Base-by-base conservation (phyloP, 2,888 invertebrate species). In the Scelioninae gen. 1 region DNA sequence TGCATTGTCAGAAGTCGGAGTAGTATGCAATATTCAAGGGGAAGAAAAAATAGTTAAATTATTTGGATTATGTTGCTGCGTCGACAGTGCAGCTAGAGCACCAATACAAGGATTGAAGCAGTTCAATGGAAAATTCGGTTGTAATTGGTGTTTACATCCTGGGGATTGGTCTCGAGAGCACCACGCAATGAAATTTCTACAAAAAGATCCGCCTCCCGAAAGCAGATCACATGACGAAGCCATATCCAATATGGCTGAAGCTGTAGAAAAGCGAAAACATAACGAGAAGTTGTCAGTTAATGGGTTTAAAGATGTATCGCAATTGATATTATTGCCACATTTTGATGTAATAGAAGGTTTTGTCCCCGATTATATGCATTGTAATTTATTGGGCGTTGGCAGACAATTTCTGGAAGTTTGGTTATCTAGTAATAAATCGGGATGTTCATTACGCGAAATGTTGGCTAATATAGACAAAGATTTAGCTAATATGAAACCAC, bases 281-380 rank as follows among this genome's bases (percentile, higher is more conserved):
- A 32, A 58, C 31, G 16, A 49, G 5, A 80, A 63, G 38, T 11
- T 49, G 40, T 56, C 66, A 16, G 43, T 66, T 0, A 7, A 38
- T 7, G 66, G 76, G 5, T 76, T 76, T 29, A 56, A 66, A 29
- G 11, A 76, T 74, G 60, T 43, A 58, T 40, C 66, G 40, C 60
- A 71, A 71, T 13, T 85, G 11, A 16, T 72, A 10, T 4, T 45
- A 10, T 51, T 84, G 16, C 31, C 62, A 11, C 23, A 75, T 15
- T 86, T 86, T 43, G 55, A 86, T 71, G 82, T 85, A 11, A 68
- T 81, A 8, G 40, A 68, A 13, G 72, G 79, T n/a, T 68, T 86
- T 11, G 63, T 68, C n/a, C 76, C 77, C 2, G 84, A 86, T 58
- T 83, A 80, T 60, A 84, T 86, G 84, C 85, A 86, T 65, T 47